Conservation (phyloP, 1,140 invertebrate species). For the Drosophila oshimai region DNA sequence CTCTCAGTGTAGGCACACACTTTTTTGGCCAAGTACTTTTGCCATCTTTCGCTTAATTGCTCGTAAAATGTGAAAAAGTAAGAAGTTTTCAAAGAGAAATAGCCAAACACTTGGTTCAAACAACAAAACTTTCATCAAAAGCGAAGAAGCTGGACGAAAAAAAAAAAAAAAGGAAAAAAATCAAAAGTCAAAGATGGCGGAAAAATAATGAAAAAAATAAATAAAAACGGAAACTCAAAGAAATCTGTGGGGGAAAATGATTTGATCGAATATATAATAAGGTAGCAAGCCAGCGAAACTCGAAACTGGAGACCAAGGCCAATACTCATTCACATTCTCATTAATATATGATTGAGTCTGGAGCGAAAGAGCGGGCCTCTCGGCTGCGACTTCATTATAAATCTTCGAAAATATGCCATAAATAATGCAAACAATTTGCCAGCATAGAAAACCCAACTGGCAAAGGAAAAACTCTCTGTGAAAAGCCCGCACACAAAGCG, state of each 20-base stretch:
- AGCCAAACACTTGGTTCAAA: slow-evolving; percentile 37
- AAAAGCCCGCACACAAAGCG: slow-evolving; percentile 24
- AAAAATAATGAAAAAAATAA: neutral
- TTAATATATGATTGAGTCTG: slow-evolving; percentile 71
- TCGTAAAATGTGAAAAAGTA: slow-evolving; percentile 70
- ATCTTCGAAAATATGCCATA: slow-evolving; percentile 78
- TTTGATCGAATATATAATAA: slow-evolving; percentile 56
- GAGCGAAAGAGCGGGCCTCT: slow-evolving; percentile 6
- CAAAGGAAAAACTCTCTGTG: slow-evolving; percentile 35
- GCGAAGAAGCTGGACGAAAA: neutral
- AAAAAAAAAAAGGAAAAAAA: too few relatives aligned
- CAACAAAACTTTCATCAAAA: slow-evolving; percentile 50
- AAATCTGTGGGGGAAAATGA: slow-evolving; percentile 27
- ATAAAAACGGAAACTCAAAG: slow-evolving; percentile 6
- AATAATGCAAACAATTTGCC: slow-evolving; percentile 74
- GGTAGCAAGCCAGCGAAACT: too few relatives aligned
- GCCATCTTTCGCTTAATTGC: slow-evolving; percentile 72
- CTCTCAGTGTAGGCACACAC: slow-evolving; percentile 26
- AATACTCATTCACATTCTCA: slow-evolving; percentile 69
- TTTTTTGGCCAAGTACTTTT: slow-evolving; percentile 61
- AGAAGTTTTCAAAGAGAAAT: slow-evolving; percentile 30
- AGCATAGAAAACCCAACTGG: slow-evolving; percentile 59
- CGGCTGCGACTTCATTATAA: slow-evolving; percentile 67
- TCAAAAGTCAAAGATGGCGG: slow-evolving; percentile 1
- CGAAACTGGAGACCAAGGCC: too few relatives aligned